These are phyloP conservation scores for Redunca redunca DNA, from an alignment of 2,113 vertebrate genomes.

Conservation along the genomic window DNA sequence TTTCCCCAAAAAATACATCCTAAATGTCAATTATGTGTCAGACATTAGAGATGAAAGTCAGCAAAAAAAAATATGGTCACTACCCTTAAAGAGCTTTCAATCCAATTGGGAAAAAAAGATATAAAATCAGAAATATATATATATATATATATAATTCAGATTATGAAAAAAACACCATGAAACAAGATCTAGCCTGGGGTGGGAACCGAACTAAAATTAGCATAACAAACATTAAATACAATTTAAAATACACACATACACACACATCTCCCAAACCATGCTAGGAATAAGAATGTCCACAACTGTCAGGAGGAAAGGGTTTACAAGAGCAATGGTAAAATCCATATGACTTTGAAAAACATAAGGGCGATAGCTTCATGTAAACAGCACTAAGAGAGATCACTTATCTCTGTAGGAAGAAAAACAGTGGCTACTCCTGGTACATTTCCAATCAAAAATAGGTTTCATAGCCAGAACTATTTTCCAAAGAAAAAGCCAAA, in stretches of 20 bases:
- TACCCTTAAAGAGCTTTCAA: neutral
- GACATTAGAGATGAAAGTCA: neutral
- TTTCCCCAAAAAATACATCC: neutral
- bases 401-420: neutral
- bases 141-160: neutral
- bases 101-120: neutral
- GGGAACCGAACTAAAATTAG: neutral
- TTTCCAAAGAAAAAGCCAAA: slow-evolving; percentile 28
- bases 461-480: neutral
- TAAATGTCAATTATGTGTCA: neutral
- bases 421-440: neutral
- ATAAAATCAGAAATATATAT: neutral
- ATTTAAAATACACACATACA: neutral
- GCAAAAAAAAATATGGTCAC: neutral
- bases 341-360: neutral
- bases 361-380: neutral
- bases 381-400: neutral
- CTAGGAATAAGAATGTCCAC: neutral
- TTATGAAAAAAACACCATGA: neutral
- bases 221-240: neutral
- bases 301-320: neutral
- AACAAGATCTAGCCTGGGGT: neutral
- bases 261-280: neutral
- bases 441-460: neutral
- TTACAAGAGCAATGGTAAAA: neutral